Percentiles rank a stretch among this genome's conserved stretches.
These are phyloP conservation scores for Acomys russatus DNA, from an alignment of 2,797 vertebrate species.

Conservation along the genomic window DNA sequence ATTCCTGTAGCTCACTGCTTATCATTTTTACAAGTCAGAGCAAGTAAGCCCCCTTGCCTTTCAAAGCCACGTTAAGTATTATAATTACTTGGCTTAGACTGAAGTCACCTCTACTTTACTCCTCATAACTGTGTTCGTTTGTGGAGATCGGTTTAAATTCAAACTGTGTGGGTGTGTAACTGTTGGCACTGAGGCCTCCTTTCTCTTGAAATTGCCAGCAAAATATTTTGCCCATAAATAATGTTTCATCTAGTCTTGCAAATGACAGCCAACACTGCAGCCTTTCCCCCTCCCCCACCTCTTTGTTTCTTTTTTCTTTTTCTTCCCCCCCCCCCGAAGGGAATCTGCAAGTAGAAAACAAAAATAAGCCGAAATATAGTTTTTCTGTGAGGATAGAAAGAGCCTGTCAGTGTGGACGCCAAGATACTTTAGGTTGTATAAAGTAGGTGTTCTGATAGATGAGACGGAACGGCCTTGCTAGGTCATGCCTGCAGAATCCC, in stretches of 20 bases:
- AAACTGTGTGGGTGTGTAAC: conserved; percentile 72
- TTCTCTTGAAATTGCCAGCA: conserved; percentile 82
- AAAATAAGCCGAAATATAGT: neutral
- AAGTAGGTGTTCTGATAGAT: neutral
- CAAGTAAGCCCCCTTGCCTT: conserved; percentile 72
- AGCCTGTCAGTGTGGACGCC: neutral
- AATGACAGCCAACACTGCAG: conserved; percentile 70
- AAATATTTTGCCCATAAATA: conserved; percentile 83
- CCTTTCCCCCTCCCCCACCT: neutral
- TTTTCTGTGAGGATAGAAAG: neutral
- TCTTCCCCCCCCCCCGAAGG: neutral
- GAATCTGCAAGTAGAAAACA: conserved; percentile 65
- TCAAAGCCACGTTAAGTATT: conserved; percentile 48
- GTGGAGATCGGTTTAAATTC: conserved; percentile 80
- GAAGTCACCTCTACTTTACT: conserved; percentile 79
- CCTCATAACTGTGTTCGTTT: conserved; percentile 79
- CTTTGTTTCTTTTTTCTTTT: neutral
- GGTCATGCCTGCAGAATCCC: neutral
- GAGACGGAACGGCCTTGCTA: neutral
- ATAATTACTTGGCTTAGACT: conserved; percentile 77
- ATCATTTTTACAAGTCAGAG: conserved; percentile 73
- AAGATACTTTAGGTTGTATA: conserved; percentile 29
- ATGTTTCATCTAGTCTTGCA: conserved; percentile 81
- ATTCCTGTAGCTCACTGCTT: conserved; percentile 44
- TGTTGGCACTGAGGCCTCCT: conserved; percentile 74